Evolutionary conservation across 2,888 invertebrate species (phyloP), one percentile per base, ranked within the genome.

Genomic region (Marronus borbonicus): DNA sequence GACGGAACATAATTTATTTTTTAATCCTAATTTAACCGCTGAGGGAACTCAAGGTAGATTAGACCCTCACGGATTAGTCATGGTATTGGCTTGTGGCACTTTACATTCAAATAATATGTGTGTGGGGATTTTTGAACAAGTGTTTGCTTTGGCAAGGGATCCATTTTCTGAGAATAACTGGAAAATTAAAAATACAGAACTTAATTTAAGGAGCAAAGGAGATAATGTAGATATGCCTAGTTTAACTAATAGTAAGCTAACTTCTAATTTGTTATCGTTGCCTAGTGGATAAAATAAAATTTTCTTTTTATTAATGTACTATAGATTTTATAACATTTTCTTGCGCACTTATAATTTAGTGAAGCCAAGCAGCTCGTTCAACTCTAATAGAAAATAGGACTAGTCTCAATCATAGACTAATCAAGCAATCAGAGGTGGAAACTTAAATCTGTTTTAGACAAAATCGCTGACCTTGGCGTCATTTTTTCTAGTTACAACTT

Each of bases 111-210:
- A 86, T 14, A 82, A 87, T 3, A 86, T 87, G 39, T 90, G 90
- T 81, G 90, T 92, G 0, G 94, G 94, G 1, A 87, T 93, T 44
- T 94, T 93, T 85, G 93, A 93, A 84, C 92, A 93, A 83, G 88
- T 90, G 64, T 93, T 94, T 87, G 92, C 91, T 1, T 86, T 94
- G 58, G 88, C 92, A 28, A 89, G 91, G 79, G 93, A 94, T 85
- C 93, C 93, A 0, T 89, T 88, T 70, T 86, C 89, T 39, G 89
- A 90, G n/a, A 92, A 93, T 84, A 93, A 92, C 84, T 94, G 93
- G 92, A 93, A 93, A 87, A 90, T 93, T 28, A 93, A 93, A 85
- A 90, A 88, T n/a, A 89, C 90, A 8, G 88, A 91, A 81, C 84
- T 91, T 28, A 84, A 89, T 79, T 85, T 91, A 58, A 87, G 87